Base-by-base conservation (phyloP, 2,888 invertebrate genomes). In the Cantharis rustica region DNA sequence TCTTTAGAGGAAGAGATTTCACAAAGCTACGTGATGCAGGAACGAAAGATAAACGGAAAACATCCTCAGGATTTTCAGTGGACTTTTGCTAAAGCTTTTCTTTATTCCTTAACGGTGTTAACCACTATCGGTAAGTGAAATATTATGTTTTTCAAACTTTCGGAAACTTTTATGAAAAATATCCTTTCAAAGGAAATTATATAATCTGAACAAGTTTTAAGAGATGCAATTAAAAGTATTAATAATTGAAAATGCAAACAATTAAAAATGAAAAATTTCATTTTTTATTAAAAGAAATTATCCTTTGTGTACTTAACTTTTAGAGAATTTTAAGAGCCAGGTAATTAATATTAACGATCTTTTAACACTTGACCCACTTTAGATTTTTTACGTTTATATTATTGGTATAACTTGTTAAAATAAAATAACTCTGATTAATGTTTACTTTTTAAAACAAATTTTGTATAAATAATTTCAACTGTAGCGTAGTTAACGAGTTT, bases 61-160 rank as follows among this genome's bases (percentile, higher is more conserved):
- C 80, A 68, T 23, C 63, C 75, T 10, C 68, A 71, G 23, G 93
- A 93, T 83, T 92, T 93, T 87, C 95, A 96, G 87, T 96, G 96
- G 96, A 95, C 94, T 87, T 93, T 96, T 87, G 95, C 96, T 73
- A 93, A 94, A 85, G 96, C 98, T 73, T 98, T 98, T 89, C 93
- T 98, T 84, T 98, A 98, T 89, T 97, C 97, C 17, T 91, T 98
- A 82, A 98, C 98, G 61, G 96, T 98, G 81, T 91, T 98, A 84
- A 98, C 97, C 70, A 98, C 96, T 78, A 95, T 96, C 87, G 96
- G 96, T 96, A 88, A 93, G 94, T 90, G 79, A 61, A 61, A 68
- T 26, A n/a, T 26, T 69, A 31, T 73, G 64, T 66, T 17, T 31
- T 11, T 27, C 47, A 61, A 27, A 69, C 47, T 69, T 69, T 61